phyloP scores from a whole-genome alignment of 1,140 invertebrate species.

The Diorhabda carinulata region DNA sequence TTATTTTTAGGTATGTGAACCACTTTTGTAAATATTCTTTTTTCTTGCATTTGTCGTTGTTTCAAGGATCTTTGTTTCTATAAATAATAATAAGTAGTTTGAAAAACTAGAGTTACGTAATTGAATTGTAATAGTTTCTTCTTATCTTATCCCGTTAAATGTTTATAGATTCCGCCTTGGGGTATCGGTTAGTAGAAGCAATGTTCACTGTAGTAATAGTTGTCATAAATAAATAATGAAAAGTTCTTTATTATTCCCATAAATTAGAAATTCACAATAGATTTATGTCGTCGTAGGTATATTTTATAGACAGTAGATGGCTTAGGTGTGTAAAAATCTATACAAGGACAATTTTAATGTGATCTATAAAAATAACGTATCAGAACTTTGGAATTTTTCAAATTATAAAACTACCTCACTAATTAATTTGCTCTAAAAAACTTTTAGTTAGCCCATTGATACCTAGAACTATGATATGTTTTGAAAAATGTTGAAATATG shows the following conservation, averaged over 20 bases:
- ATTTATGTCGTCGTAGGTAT: not conserved
- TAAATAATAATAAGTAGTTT: too few relatives aligned
- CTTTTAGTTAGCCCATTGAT: too few relatives aligned
- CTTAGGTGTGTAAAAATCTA: not conserved
- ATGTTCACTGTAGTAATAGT: not conserved
- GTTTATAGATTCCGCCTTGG: not conserved
- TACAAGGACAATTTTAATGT: not conserved
- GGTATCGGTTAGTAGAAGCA: not conserved
- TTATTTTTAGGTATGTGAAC: too few relatives aligned
- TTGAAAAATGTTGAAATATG: too few relatives aligned
- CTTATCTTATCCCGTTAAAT: not conserved
- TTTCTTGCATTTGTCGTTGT: too few relatives aligned
- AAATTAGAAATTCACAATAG: constrained; percentile 3
- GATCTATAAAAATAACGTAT: too few relatives aligned
- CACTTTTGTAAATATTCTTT: too few relatives aligned
- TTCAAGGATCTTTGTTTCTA: too few relatives aligned
- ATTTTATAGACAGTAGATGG: not conserved
- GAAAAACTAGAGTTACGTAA: not conserved
- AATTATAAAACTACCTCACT: too few relatives aligned
- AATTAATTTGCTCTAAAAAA: too few relatives aligned
- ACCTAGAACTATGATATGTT: too few relatives aligned
- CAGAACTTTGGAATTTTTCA: too few relatives aligned
- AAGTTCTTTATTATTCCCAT: not conserved
- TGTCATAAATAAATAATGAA: not conserved
- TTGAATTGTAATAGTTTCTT: not conserved